phyloP scores from a whole-genome alignment of 92 coral and sea anemone species.

The Porites divaricata region DNA sequence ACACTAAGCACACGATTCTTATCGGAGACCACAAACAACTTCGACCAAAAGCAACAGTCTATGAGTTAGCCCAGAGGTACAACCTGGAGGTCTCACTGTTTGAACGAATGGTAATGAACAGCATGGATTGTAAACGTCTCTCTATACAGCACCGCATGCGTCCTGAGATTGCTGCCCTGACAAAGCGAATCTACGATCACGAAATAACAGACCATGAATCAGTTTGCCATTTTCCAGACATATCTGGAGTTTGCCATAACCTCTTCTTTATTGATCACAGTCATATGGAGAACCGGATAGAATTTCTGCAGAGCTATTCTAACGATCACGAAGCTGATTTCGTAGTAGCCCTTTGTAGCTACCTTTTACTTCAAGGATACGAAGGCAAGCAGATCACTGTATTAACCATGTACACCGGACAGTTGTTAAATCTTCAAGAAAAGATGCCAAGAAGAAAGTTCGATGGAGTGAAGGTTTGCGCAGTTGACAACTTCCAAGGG shows the following conservation, averaged over 20 bases:
- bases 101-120: conserved; percentile 75
- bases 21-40: conserved; percentile 93
- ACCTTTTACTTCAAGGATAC: conserved; percentile 69
- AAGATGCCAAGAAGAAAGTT: conserved; percentile 59
- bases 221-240: conserved; percentile 40
- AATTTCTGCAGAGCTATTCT: conserved; percentile 65
- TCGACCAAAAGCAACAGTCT: conserved; percentile 80
- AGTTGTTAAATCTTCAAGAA: conserved; percentile 52
- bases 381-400: conserved; percentile 55
- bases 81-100: conserved; percentile 70
- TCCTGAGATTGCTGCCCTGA: conserved; percentile 68
- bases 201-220: conserved; percentile 59
- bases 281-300: conserved; percentile 36
- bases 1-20: conserved; percentile 73
- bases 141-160: conserved; percentile 78
- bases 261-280: conserved; percentile 59
- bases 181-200: conserved; percentile 65
- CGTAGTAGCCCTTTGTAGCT: conserved; percentile 64
- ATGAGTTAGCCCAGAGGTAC: conserved; percentile 64
- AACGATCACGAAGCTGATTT: conserved; percentile 73
- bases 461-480: conserved; percentile 62
- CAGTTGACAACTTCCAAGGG: conserved; percentile 80
- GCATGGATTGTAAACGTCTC: conserved; percentile 65
- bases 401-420: conserved; percentile 79
- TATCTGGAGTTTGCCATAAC: conserved; percentile 54